A percentile compares a stretch with the other conserved stretches of the same genome.
Evolutionary conservation across 2,797 vertebrate genomes (phyloP).

Genomic region (Sternarchorhynchus goeldii): DNA sequence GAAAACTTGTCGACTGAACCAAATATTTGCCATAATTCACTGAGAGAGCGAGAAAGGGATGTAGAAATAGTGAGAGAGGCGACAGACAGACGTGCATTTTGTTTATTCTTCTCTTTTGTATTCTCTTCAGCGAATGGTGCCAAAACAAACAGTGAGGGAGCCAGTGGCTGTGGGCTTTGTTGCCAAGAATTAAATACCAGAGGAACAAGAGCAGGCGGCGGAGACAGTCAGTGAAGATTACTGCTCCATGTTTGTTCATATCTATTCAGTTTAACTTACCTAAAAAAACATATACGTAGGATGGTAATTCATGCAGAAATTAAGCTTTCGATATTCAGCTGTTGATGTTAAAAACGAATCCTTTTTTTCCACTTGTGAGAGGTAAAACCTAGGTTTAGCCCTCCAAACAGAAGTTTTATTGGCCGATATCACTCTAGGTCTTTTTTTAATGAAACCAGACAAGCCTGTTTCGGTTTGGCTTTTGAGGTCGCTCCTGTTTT

Average conservation of each 20-base stretch:
- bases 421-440: no score
- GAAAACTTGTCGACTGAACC: slow-evolving; percentile 39
- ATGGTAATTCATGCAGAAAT: no score
- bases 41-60: neutral
- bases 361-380: no score
- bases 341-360: no score
- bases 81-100: slow-evolving; percentile 11
- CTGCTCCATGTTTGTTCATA: neutral
- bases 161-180: slow-evolving; percentile 33
- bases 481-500: neutral
- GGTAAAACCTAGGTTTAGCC: no score
- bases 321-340: no score
- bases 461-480: no score
- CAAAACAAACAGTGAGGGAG: slow-evolving; percentile 41
- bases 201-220: slow-evolving; percentile 21
- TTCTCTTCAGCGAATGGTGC: slow-evolving; percentile 29
- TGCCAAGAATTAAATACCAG: slow-evolving; percentile 43
- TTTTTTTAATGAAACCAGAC: no score
- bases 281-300: neutral
- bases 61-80: neutral
- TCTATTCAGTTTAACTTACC: neutral
- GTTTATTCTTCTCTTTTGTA: slow-evolving; percentile 48
- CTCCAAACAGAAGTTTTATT: no score
- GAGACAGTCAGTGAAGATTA: slow-evolving; percentile 20
- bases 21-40: slow-evolving; percentile 45